A percentile compares a stretch with the other conserved stretches of the same genome.
These are phyloP conservation scores for Chironomus tentans DNA, from an alignment of 2,888 invertebrate species.

Conservation along the genomic window DNA sequence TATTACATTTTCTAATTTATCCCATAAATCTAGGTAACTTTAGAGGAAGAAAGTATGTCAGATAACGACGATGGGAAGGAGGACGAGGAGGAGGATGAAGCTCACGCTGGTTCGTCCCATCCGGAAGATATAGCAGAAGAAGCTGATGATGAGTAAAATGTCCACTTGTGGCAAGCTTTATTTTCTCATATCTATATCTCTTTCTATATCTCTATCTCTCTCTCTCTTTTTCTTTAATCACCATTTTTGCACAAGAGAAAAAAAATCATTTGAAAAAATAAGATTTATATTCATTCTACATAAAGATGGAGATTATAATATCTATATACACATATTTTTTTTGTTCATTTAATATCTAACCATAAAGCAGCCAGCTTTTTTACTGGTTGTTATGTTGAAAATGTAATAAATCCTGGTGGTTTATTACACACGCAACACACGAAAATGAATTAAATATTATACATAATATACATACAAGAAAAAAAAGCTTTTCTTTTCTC, in stretches of 20 bases:
- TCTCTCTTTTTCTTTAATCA: background rate
- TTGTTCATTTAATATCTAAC: background rate
- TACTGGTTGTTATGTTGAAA: background rate
- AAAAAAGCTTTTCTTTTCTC: background rate
- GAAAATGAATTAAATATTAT: background rate
- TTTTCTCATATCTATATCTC: background rate
- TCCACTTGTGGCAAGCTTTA: background rate
- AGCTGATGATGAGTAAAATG: constrained; percentile 1
- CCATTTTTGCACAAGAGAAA: background rate
- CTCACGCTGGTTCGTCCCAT: background rate
- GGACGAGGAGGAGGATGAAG: background rate
- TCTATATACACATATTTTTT: background rate
- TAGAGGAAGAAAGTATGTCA: constrained; percentile 24
- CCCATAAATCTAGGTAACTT: constrained; percentile 16
- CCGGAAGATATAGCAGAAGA: constrained; percentile 16
- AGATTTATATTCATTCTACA: background rate
- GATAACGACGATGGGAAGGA: constrained; percentile 20
- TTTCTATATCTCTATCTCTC: too few species aligned
- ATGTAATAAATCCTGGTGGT: background rate
- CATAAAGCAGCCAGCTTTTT: background rate
- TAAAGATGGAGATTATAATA: background rate
- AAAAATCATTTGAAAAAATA: background rate
- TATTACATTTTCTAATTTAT: background rate
- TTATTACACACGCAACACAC: background rate
- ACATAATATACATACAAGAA: background rate